Conservation (phyloP, 2,888 invertebrate genomes). For the Helleia helle region DNA sequence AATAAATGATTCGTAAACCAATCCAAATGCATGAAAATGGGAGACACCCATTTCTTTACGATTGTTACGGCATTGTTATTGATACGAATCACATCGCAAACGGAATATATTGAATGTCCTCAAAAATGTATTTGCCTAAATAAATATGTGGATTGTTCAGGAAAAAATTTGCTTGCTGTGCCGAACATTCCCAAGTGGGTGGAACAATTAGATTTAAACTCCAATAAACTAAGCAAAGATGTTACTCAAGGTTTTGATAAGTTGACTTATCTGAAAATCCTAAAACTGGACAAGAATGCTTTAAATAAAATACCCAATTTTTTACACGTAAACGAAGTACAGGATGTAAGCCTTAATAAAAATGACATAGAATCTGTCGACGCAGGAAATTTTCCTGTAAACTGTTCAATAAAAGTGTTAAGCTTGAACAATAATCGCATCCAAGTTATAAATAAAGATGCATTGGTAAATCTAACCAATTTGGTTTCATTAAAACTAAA, state of each 20-base stretch:
- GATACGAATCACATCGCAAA: conserved; percentile 38
- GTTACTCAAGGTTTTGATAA: conserved; percentile 47
- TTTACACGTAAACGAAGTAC: conserved; percentile 61
- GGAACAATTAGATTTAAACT: conserved; percentile 79
- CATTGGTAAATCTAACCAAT: conserved; percentile 80
- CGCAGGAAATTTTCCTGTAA: conserved; percentile 73
- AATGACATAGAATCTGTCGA: conserved; percentile 75
- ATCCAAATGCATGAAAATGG: conserved; percentile 67
- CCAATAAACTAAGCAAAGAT: conserved; percentile 58
- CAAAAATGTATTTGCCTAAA: conserved; percentile 82
- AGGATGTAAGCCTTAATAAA: conserved; percentile 76
- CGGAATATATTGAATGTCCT: conserved; percentile 74
- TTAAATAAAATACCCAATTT: conserved; percentile 73
- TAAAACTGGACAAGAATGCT: conserved; percentile 73
- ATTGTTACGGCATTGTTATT: conserved; percentile 44
- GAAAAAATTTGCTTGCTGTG: conserved; percentile 78
- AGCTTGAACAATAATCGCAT: conserved; percentile 79
- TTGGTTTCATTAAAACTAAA: conserved; percentile 85
- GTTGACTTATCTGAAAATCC: conserved; percentile 42
- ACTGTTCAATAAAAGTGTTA: conserved; percentile 58
- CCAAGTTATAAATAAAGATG: conserved; percentile 78
- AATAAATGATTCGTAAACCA: conserved; percentile 45
- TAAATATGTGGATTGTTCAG: conserved; percentile 83
- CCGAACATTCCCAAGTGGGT: conserved; percentile 86
- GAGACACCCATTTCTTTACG: conserved; percentile 61